Evolutionary conservation across 2,888 invertebrate species (phyloP).

Genomic region (Litoditis marina): DNA sequence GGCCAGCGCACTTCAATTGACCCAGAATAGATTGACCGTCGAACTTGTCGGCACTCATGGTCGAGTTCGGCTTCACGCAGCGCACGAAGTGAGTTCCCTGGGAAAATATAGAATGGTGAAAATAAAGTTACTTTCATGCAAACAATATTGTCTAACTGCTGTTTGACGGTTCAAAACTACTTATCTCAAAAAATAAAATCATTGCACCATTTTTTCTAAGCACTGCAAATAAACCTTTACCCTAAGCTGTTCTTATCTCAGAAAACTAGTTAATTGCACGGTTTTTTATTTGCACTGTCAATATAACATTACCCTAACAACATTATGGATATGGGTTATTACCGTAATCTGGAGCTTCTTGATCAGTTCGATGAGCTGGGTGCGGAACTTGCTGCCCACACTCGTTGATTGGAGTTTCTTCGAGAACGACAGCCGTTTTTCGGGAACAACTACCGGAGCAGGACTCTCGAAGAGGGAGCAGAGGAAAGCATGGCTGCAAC

Average conservation of each 20-base stretch:
- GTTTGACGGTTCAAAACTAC: too few relatives aligned
- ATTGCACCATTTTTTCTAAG: too few relatives aligned
- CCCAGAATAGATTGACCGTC: conserved; percentile 73
- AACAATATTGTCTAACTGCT: too few relatives aligned
- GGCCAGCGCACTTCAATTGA: conserved; percentile 93
- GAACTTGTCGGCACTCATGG: conserved; percentile 70
- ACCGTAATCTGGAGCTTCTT: conserved; percentile 83
- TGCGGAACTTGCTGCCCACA: conserved; percentile 91
- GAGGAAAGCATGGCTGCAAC: conserved; percentile 24
- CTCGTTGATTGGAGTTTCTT: conserved; percentile 74
- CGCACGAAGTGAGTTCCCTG: conserved; percentile 95
- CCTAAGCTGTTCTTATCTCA: too few relatives aligned
- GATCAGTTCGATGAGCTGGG: conserved; percentile 84
- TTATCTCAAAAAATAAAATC: too few relatives aligned
- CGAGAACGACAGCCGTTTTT: too few relatives aligned
- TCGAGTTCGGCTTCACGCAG: conserved; percentile 94
- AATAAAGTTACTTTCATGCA: neutral
- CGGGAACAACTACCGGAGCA: conserved; percentile 7
- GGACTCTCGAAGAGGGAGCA: conserved; percentile 7
- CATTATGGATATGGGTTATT: too few relatives aligned
- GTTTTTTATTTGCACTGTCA: too few relatives aligned
- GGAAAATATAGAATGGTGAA: conserved; percentile 3
- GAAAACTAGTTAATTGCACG: too few relatives aligned
- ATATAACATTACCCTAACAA: too few relatives aligned
- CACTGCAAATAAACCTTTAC: too few relatives aligned